Conservation (phyloP, 1,140 invertebrate species). For the Microvelia longipes region DNA sequence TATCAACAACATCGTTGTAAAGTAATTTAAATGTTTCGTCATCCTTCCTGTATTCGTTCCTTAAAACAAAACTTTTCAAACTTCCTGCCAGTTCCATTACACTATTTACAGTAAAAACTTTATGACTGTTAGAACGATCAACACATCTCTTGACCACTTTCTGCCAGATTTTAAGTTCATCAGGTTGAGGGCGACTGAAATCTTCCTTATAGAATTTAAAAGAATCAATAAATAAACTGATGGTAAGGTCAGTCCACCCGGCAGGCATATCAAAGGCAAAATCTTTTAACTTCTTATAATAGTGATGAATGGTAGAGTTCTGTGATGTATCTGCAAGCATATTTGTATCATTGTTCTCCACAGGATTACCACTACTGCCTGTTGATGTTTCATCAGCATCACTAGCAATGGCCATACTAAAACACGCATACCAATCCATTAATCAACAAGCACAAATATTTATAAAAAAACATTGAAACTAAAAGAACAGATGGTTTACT, state of each 20-base stretch:
- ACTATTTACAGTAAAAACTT: conserved; percentile 6
- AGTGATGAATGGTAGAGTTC: neutral
- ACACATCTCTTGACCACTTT: conserved; percentile 6
- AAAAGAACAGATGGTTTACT: too few species aligned
- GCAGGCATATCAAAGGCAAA: conserved; percentile 7
- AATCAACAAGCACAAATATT: too few species aligned
- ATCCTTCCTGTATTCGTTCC: conserved; percentile 3
- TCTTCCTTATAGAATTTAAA: conserved; percentile 1
- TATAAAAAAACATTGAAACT: too few species aligned
- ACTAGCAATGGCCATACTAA: conserved; percentile 9
- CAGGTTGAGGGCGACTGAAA: conserved; percentile 1
- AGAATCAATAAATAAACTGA: conserved; percentile 5
- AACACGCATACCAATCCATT: too few species aligned
- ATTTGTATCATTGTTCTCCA: neutral
- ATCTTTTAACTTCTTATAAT: conserved; percentile 7
- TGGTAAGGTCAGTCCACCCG: conserved; percentile 2
- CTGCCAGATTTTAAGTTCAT: conserved; percentile 8
- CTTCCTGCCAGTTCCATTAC: conserved; percentile 6
- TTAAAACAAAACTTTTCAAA: conserved; percentile 4
- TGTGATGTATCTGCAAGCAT: neutral
- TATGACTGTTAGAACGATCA: neutral
- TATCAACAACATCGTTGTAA: conserved; percentile 6
- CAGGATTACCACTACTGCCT: neutral
- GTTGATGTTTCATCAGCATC: conserved; percentile 8
- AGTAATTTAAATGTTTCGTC: conserved; percentile 7